Evolutionary conservation across 2,888 invertebrate species (phyloP).

Genomic region (Diabrotica balteata): DNA sequence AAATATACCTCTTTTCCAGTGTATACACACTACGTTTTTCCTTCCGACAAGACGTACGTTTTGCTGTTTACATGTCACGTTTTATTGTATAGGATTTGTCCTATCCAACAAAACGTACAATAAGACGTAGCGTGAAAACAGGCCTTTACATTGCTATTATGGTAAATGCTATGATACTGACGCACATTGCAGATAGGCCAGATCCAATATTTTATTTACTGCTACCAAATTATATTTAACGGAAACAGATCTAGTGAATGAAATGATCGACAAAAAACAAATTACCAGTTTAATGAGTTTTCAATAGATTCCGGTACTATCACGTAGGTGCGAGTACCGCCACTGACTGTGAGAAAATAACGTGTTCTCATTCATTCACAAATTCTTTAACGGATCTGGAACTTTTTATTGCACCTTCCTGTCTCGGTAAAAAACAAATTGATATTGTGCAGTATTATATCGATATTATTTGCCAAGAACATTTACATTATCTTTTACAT

Average conservation of each 20-base stretch:
- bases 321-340: conserved; percentile 20
- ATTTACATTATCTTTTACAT: conserved; percentile 8
- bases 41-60: too few species aligned
- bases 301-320: conserved; percentile 14
- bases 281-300: conserved; percentile 8
- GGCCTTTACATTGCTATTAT: too few species aligned
- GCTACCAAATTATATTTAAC: neutral
- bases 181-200: too few species aligned
- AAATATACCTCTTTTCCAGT: too few species aligned
- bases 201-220: too few species aligned
- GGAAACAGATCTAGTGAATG: neutral
- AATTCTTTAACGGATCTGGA: conserved; percentile 40
- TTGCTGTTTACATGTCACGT: too few species aligned
- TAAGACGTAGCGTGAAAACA: too few species aligned
- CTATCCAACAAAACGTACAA: too few species aligned
- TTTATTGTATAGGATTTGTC: too few species aligned
- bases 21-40: too few species aligned
- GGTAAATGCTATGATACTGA: too few species aligned
- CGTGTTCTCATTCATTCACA: conserved; percentile 39
- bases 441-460: conserved; percentile 28
- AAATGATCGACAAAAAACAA: conserved; percentile 5
- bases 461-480: conserved; percentile 15
- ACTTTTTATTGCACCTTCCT: conserved; percentile 39
- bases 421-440: conserved; percentile 36
- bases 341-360: conserved; percentile 26